Evolutionary conservation across 2,888 invertebrate species (phyloP), one percentile per base, ranked within the genome.

Genomic region (Nebria salina): DNA sequence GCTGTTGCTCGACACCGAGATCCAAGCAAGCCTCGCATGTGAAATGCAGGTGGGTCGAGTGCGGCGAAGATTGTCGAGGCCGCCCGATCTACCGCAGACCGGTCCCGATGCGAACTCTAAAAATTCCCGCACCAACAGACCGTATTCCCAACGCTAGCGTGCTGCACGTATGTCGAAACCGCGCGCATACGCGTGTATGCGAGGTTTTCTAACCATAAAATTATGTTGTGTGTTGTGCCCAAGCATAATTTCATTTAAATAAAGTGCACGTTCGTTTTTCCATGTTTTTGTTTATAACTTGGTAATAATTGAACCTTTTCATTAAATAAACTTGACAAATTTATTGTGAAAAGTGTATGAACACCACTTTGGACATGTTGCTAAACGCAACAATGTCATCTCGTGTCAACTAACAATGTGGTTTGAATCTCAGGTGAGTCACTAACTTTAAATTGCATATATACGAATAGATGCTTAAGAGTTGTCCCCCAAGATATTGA

Each of bases 11-110:
- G 54, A 8, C 54, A 13, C 8, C 54, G 54, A 54, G 54, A 11
- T 54, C 54, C 54, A 54, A 54, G 54, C 54, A 54, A 54, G 11
- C 75, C 75, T 80, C 75, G 73, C 66, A 86, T 86, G 86, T 88
- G 89, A 89, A 89, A 90, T 90, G 90, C 91, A 91, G 91, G 91
- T 91, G 90, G 90, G 89, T 89, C 90, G 90, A 89, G 82, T 76
- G 64, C 74, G 82, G 83, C 82, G 91, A 88, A 11, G 13, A 84
- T 84, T 83, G 25, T 5, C 90, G 90, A 89, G 82, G 84, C 70
- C 80, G 65, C 76, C 85, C 88, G 88, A 88, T 41, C 79, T 54
- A 7, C 77, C 77, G 75, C 85, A 85, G 88, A 89, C 89, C 88
- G 89, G 88, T 88, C 88, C 87, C 81, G 81, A 81, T 73, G 81